Percentiles rank a stretch among this genome's conserved stretches.
Conservation (phyloP, 2,888 invertebrate species). For the Eucera pruinosa region DNA sequence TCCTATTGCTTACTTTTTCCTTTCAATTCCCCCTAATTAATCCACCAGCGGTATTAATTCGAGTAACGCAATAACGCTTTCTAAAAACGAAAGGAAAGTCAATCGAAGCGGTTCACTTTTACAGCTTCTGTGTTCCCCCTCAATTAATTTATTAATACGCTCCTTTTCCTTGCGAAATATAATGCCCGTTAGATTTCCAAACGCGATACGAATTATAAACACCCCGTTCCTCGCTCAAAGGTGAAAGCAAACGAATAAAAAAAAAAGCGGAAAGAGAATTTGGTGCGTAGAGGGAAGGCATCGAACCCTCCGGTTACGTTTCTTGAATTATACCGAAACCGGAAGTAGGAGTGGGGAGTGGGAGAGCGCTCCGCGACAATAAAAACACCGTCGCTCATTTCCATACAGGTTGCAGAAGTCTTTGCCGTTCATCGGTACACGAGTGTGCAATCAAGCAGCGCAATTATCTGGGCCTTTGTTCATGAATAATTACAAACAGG, state of each 20-base stretch:
- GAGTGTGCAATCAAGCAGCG: constrained; percentile 81
- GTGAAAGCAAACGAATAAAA: constrained; percentile 37
- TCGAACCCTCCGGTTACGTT: constrained; percentile 67
- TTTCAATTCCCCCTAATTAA: constrained; percentile 10
- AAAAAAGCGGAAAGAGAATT: background rate
- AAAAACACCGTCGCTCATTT: constrained; percentile 78
- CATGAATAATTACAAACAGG: constrained; percentile 82
- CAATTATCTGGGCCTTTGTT: constrained; percentile 82
- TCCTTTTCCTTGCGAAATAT: constrained; percentile 34
- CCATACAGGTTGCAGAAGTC: constrained; percentile 73
- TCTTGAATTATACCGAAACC: constrained; percentile 69
- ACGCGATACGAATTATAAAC: constrained; percentile 43
- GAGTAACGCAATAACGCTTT: constrained; percentile 26
- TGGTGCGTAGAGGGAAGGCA: constrained; percentile 38
- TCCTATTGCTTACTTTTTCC: no score
- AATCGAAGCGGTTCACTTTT: constrained; percentile 2
- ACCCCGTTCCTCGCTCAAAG: constrained; percentile 31
- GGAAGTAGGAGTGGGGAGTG: constrained; percentile 15
- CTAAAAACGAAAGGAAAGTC: constrained; percentile 49
- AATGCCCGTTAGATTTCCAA: constrained; percentile 37
- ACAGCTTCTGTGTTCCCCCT: constrained; percentile 14
- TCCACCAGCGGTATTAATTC: constrained; percentile 21
- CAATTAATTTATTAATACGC: constrained; percentile 41
- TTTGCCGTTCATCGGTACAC: constrained; percentile 74
- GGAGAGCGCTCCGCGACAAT: constrained; percentile 62